Evolutionary conservation across 2,797 vertebrate genomes (phyloP), one percentile per base, ranked within the genome.

Genomic region (Macroramphosus scolopax): DNA sequence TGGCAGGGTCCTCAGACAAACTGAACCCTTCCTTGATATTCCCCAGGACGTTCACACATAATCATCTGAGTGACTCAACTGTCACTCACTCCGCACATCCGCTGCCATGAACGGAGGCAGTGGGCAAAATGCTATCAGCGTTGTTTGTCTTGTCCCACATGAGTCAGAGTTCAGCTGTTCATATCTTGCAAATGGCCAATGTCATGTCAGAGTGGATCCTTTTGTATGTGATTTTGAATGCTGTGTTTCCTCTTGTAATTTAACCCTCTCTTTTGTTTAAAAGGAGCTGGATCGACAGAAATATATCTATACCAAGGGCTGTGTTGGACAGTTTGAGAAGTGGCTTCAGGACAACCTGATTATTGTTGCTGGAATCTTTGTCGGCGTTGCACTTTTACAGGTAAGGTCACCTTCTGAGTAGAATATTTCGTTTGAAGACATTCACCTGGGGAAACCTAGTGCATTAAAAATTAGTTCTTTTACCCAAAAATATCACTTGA

Each of bases 271-370:
- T 32, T 29, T 61, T 49, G 30, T 61, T 32, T 26, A 1, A 24
- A 51, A 96, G 93, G 92, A 95, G 5, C 60, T 92, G 63, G 87
- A 92, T 5, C 88, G 92, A 51, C 93, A 94, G 80, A 89, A 77
- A 52, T 90, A 74, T 45, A 96, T 96, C 80, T 82, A 93, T 62
- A 95, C 93, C 13, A 96, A 96, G 67, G 94, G 93, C 72, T 95
- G 94, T 1, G 94, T 94, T 78, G 92, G 91, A 9, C 94, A 96
- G 84, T 96, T 95, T 86, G 94, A 96, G 68, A 96, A 92, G 75
- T 95, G 93, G 94, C 90, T 95, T 43, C 94, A 96, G 78, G 93
- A 95, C 78, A 94, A 96, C 87, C 78, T 95, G 67, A 91, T 93
- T 3, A 54, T 94, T 8, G 93, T 96, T 43, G 93, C 94, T 5